These are phyloP conservation scores for Aptenodytes forsteri DNA, from an alignment of 2,113 vertebrate genomes.

Conservation along the genomic window DNA sequence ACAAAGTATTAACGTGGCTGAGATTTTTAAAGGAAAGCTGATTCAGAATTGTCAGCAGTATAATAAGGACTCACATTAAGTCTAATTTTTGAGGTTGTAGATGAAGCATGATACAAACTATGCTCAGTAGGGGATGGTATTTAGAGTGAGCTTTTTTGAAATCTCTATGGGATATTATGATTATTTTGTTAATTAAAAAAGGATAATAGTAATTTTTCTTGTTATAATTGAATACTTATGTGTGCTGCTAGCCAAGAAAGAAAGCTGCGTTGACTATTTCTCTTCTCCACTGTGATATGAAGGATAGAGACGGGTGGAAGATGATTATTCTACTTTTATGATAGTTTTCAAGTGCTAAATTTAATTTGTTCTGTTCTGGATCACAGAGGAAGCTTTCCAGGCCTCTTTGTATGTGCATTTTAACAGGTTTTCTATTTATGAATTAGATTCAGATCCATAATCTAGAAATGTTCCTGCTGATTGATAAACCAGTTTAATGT, in stretches of 20 bases:
- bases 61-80: background rate
- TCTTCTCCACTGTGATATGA: background rate
- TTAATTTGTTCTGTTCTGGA: background rate
- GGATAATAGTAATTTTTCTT: background rate
- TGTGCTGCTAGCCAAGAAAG: background rate
- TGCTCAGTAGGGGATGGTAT: background rate
- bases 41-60: background rate
- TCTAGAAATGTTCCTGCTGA: background rate
- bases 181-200: background rate
- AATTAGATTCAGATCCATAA: background rate
- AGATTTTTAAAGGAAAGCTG: background rate
- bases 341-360: background rate
- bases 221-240: background rate
- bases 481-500: background rate
- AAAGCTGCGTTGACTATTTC: background rate
- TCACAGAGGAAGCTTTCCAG: background rate
- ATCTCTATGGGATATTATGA: background rate
- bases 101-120: background rate
- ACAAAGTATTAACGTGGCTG: background rate
- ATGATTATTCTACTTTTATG: background rate
- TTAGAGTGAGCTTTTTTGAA: background rate
- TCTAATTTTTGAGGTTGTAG: background rate
- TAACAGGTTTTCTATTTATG: background rate
- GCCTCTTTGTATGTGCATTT: background rate
- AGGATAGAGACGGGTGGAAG: background rate